Conservation (phyloP, 2,888 invertebrate species). For the Ctenicera cuprea region DNA sequence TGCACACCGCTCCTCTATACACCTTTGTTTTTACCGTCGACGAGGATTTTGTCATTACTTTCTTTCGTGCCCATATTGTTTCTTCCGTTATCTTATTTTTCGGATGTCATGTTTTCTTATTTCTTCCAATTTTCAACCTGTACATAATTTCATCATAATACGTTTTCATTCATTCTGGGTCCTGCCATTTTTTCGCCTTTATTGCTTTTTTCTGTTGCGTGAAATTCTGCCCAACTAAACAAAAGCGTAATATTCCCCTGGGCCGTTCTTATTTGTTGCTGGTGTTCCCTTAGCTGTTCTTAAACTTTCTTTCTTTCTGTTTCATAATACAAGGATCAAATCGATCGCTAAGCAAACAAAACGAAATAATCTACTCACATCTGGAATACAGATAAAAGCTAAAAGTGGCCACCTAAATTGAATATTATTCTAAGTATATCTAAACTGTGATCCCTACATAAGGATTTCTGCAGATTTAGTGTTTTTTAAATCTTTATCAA, state of each 20-base stretch:
- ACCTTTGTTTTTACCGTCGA: constrained; percentile 51
- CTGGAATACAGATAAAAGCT: not conserved
- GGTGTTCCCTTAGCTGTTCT: constrained; percentile 12
- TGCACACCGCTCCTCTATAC: constrained; percentile 44
- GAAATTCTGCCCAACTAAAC: constrained; percentile 32
- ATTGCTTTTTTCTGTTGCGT: constrained; percentile 35
- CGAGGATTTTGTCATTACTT: constrained; percentile 53
- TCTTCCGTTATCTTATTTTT: constrained; percentile 48
- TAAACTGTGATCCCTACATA: too few species aligned
- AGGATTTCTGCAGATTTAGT: too few species aligned
- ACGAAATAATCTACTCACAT: too few species aligned
- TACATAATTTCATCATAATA: constrained; percentile 34
- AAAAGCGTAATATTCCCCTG: constrained; percentile 28
- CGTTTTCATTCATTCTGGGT: constrained; percentile 26
- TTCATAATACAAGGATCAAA: constrained; percentile 10
- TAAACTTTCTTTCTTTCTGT: constrained; percentile 8
- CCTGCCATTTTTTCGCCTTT: constrained; percentile 14
- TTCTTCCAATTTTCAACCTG: constrained; percentile 22
- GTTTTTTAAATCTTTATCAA: too few species aligned
- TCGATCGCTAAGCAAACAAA: not conserved
- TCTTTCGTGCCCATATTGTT: constrained; percentile 35
- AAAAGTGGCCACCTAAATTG: too few species aligned
- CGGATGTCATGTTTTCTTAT: constrained; percentile 30
- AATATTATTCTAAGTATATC: too few species aligned
- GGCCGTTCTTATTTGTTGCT: constrained; percentile 24